Evolutionary conservation across 2,797 vertebrate genomes (phyloP).

Genomic region (Emys orbicularis): DNA sequence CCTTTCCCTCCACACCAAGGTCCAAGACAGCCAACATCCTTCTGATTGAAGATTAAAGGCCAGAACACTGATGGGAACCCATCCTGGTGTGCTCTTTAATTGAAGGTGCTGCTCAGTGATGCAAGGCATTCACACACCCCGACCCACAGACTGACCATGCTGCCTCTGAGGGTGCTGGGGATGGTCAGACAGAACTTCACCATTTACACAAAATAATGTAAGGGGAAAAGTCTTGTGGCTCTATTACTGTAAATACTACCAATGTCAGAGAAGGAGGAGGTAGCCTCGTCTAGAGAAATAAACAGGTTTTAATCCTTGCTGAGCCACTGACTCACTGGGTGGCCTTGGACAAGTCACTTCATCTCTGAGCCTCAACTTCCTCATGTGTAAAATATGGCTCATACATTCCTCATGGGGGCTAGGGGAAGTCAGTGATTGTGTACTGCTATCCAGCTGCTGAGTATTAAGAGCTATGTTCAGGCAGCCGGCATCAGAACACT

Average conservation of each 20-base stretch:
- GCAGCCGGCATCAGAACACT: background rate
- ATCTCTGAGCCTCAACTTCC: background rate
- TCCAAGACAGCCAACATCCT: background rate
- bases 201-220: background rate
- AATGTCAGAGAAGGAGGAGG: slow-evolving; percentile 23
- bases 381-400: slow-evolving; percentile 33
- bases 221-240: background rate
- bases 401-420: slow-evolving; percentile 24
- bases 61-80: background rate
- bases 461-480: background rate
- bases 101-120: background rate
- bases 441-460: slow-evolving; percentile 4
- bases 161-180: fast-evolving
- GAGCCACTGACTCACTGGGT: background rate
- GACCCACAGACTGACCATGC: background rate
- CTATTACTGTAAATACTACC: background rate
- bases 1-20: background rate
- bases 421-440: slow-evolving; percentile 17
- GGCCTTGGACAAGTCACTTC: slow-evolving; percentile 13
- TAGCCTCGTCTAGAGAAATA: background rate
- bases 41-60: background rate
- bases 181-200: slow-evolving; percentile 14
- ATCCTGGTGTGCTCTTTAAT: background rate
- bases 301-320: background rate
- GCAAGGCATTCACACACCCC: background rate